Evolutionary conservation across 2,113 vertebrate species (phyloP).

Genomic region (Suricata suricatta): DNA sequence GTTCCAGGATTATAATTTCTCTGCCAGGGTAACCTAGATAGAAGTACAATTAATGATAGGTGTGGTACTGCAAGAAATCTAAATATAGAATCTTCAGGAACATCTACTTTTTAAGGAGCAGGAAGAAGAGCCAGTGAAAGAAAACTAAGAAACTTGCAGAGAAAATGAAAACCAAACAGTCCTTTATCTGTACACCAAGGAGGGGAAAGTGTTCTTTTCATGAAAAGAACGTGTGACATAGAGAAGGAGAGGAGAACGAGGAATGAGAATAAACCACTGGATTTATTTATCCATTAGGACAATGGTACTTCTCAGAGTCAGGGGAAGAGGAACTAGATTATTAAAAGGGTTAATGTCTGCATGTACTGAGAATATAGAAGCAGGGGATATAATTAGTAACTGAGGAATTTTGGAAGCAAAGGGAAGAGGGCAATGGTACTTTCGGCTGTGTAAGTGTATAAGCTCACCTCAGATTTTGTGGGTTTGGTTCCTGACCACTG

Average conservation of each 20-base stretch:
- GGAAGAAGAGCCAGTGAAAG: not conserved
- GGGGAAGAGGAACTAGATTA: not conserved
- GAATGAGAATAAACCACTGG: not conserved
- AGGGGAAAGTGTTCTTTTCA: not conserved
- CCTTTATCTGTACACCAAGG: not conserved
- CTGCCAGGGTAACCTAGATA: not conserved
- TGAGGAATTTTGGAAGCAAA: not conserved
- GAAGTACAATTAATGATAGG: not conserved
- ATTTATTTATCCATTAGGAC: not conserved
- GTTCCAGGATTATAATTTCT: not conserved
- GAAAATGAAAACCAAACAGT: not conserved
- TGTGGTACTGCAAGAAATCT: not conserved
- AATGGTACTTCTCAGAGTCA: not conserved
- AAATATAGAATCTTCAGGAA: not conserved
- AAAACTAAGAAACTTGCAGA: not conserved
- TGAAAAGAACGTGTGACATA: not conserved
- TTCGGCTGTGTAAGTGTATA: not conserved
- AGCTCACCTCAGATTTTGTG: not conserved
- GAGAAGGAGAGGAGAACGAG: not conserved
- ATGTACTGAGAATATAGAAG: not conserved
- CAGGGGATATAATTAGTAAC: not conserved
- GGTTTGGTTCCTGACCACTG: not conserved
- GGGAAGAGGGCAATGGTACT: not conserved
- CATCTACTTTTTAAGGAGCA: not conserved
- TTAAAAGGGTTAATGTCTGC: not conserved